These are phyloP conservation scores for Gymnopithys bicolor DNA, from an alignment of 2,797 vertebrate genomes.

Conservation along the genomic window DNA sequence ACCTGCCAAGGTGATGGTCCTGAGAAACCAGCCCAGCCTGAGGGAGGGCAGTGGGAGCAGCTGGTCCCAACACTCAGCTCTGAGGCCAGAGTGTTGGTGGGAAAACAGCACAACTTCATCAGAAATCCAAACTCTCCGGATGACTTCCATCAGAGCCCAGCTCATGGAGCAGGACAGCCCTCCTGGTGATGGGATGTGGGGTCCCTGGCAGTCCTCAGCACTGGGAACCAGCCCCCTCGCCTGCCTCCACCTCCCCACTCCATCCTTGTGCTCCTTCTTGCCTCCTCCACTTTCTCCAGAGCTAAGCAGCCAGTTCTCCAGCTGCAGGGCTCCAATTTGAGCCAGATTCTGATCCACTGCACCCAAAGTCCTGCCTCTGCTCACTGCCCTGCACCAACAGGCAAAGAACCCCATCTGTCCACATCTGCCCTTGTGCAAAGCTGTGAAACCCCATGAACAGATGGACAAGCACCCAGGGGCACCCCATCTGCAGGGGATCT, in stretches of 20 bases:
- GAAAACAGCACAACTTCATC: accelerated
- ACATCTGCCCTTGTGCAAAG: background rate
- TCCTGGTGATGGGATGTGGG: background rate
- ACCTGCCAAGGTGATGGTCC: background rate
- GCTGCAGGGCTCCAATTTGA: background rate
- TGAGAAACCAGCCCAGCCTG: background rate
- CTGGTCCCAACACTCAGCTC: accelerated
- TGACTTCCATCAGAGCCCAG: background rate
- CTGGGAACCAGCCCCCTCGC: accelerated
- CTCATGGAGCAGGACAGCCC: background rate
- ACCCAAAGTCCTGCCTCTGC: background rate
- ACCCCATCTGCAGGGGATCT: background rate
- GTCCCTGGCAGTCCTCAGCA: background rate
- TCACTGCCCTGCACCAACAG: background rate
- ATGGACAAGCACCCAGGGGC: accelerated
- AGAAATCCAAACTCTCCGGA: accelerated
- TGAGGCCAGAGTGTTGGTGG: accelerated
- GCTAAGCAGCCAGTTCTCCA: background rate
- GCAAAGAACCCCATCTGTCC: background rate
- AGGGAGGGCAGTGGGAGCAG: background rate
- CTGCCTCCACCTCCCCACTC: background rate
- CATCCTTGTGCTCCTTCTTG: background rate
- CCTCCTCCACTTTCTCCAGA: background rate
- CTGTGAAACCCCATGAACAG: accelerated
- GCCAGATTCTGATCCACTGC: background rate